These are phyloP conservation scores for Disparrhopalites patrizii DNA, from an alignment of 2,888 invertebrate genomes.

Conservation along the genomic window DNA sequence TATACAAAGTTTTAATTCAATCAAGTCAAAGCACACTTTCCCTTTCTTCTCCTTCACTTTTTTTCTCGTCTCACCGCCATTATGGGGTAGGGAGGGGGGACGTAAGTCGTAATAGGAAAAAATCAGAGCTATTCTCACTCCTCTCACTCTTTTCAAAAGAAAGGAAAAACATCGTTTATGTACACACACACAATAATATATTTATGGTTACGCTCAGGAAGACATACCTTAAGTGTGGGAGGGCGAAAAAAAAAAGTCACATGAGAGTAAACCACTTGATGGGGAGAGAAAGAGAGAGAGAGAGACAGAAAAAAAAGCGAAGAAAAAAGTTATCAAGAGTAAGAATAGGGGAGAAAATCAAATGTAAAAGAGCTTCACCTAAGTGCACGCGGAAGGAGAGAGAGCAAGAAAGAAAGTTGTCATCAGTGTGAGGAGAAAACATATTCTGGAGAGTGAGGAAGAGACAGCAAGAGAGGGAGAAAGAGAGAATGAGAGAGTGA, in stretches of 20 bases:
- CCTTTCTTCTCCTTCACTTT: not conserved
- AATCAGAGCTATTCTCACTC: no score
- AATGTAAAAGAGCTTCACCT: not conserved
- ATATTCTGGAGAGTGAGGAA: conserved; percentile 10
- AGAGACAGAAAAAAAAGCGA: not conserved
- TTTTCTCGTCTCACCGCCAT: no score
- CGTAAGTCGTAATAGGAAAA: no score
- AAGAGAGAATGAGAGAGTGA: not conserved
- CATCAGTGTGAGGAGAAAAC: conserved; percentile 5
- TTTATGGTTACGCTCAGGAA: no score
- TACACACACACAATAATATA: not conserved
- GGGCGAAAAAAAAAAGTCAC: no score
- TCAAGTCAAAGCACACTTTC: not conserved
- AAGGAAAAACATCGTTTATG: not conserved
- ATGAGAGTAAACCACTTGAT: no score
- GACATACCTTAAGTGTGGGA: not conserved
- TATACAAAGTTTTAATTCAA: not conserved
- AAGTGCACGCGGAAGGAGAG: not conserved
- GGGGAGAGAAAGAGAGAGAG: not conserved
- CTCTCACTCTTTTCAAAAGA: no score
- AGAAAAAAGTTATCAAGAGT: not conserved
- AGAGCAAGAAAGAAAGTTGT: not conserved
- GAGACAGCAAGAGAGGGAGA: not conserved
- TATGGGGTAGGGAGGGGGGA: no score
- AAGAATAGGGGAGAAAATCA: not conserved